These are phyloP conservation scores for Echiichthys vipera DNA, from an alignment of 2,797 vertebrate species.

Conservation along the genomic window DNA sequence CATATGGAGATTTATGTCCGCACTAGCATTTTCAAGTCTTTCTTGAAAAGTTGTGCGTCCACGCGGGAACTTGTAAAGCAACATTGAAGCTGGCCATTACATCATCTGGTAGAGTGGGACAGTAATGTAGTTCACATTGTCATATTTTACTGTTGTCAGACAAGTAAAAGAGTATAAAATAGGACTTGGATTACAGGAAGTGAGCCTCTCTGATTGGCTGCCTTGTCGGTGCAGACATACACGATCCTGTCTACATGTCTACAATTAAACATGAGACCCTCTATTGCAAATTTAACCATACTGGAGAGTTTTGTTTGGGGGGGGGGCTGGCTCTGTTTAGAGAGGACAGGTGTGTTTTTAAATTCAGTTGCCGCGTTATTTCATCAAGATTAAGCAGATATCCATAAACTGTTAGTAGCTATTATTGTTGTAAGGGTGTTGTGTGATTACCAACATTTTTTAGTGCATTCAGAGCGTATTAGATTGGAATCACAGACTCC, in stretches of 20 bases:
- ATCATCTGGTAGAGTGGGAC: conserved; percentile 13
- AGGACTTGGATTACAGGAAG: neutral
- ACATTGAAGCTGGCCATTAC: conserved; percentile 19
- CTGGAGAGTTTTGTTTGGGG: neutral
- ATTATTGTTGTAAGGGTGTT: neutral
- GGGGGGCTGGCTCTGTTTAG: neutral
- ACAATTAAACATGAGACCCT: neutral
- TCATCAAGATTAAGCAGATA: neutral
- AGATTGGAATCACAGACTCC: neutral
- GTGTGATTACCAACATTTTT: too few relatives aligned
- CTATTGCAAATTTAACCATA: too few relatives aligned
- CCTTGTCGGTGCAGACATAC: neutral
- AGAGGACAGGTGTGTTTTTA: neutral
- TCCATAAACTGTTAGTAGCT: neutral
- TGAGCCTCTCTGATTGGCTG: neutral
- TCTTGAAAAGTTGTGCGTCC: conserved; percentile 45
- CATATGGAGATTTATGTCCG: conserved; percentile 55
- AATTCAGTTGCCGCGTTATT: neutral
- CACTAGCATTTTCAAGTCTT: conserved; percentile 52
- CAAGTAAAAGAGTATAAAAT: neutral
- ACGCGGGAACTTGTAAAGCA: conserved; percentile 32
- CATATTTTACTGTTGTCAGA: neutral
- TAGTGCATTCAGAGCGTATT: too few relatives aligned
- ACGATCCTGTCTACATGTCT: neutral
- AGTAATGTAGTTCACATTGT: neutral